Percentiles rank a stretch among this genome's conserved stretches.
Evolutionary conservation across 2,113 vertebrate genomes (phyloP).

Genomic region (Forbesichthys agassizii): DNA sequence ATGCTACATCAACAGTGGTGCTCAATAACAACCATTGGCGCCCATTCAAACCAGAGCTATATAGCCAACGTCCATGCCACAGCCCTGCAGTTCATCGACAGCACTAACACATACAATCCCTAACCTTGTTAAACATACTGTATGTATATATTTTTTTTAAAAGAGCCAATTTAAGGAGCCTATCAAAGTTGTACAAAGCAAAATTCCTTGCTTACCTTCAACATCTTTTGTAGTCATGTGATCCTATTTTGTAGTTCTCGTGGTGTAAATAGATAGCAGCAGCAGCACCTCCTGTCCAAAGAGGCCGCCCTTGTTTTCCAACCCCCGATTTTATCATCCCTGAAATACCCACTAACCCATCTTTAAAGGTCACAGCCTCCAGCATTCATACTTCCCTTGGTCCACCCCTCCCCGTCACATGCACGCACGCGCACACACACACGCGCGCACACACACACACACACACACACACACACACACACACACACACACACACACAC

Average conservation of each 20-base stretch:
- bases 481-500: constrained; percentile 11
- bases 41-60: constrained; percentile 1
- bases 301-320: too few relatives aligned
- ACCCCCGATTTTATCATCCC: background rate
- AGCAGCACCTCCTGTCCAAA: constrained; percentile 24
- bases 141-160: too few relatives aligned
- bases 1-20: constrained; percentile 1
- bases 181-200: constrained; percentile 33
- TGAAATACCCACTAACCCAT: constrained; percentile 18
- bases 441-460: background rate
- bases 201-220: constrained; percentile 20
- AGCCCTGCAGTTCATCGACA: too few relatives aligned
- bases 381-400: background rate
- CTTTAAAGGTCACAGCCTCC: too few relatives aligned
- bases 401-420: too few relatives aligned
- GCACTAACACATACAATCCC: too few relatives aligned
- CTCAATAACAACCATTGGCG: constrained; percentile 10
- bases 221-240: too few relatives aligned
- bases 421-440: background rate
- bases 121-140: too few relatives aligned
- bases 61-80: too few relatives aligned
- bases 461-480: constrained; percentile 20
- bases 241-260: too few relatives aligned
- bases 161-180: too few relatives aligned
- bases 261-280: background rate